These are phyloP conservation scores for Polydrusus pterygomalis DNA, from an alignment of 2,888 invertebrate genomes.

Conservation along the genomic window DNA sequence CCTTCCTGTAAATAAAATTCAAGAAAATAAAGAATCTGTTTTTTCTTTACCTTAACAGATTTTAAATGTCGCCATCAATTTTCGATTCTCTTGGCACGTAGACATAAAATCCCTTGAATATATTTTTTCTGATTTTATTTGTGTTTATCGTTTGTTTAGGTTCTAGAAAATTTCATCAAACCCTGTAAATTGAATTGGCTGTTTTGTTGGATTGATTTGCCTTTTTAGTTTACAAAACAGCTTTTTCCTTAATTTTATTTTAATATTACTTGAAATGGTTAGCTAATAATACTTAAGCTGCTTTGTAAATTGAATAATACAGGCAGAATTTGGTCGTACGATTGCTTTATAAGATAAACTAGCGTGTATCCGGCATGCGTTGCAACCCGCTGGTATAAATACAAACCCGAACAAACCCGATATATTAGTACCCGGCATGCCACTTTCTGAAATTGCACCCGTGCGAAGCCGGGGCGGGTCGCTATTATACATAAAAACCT, in stretches of 20 bases:
- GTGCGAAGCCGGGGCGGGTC: too few species aligned
- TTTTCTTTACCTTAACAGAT: background rate
- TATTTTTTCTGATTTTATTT: conserved; percentile 13
- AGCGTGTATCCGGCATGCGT: too few species aligned
- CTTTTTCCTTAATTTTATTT: background rate
- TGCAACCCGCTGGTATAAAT: too few species aligned
- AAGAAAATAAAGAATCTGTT: background rate
- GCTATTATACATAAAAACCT: too few species aligned
- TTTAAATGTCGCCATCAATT: background rate
- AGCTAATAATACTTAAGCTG: background rate
- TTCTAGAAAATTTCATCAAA: background rate
- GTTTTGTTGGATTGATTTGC: background rate
- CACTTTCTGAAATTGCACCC: too few species aligned
- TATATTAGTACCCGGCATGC: too few species aligned
- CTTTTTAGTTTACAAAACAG: background rate
- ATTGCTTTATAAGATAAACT: too few species aligned
- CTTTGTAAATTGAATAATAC: background rate
- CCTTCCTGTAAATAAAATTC: background rate
- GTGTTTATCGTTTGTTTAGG: conserved; percentile 15
- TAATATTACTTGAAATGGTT: background rate
- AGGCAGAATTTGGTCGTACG: too few species aligned
- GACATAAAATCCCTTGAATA: conserved; percentile 5
- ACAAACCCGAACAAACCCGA: too few species aligned
- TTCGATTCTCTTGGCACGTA: conserved; percentile 7
- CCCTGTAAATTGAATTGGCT: conserved; percentile 1